A percentile compares a stretch with the other conserved stretches of the same genome.
These are phyloP conservation scores for Magallana ariakensis DNA, from an alignment of 1,140 invertebrate genomes.

Conservation along the genomic window DNA sequence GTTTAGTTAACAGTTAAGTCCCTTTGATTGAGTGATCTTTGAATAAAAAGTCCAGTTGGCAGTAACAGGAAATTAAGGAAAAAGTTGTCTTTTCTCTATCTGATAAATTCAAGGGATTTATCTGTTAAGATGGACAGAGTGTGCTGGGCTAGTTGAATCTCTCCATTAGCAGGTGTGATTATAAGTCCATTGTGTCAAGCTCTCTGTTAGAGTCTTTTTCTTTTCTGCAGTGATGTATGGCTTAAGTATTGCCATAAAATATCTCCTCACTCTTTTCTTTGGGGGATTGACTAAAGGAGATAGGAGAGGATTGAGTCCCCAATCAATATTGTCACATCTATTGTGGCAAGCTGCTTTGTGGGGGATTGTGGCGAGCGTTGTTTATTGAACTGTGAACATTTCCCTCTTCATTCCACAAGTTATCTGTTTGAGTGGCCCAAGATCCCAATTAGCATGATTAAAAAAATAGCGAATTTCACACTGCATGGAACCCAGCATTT, in stretches of 20 bases:
- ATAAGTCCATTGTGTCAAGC: not conserved
- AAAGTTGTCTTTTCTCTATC: not conserved
- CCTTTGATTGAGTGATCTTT: not conserved
- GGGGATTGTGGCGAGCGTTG: not conserved
- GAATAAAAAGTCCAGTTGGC: not conserved
- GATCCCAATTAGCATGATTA: conserved; percentile 13
- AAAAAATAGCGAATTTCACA: not conserved
- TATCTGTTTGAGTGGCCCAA: not conserved
- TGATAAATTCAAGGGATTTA: not conserved
- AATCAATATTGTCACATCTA: conserved; percentile 24
- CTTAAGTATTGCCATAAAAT: not conserved
- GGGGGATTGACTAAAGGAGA: not conserved
- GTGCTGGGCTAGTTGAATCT: not conserved
- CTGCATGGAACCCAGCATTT: not conserved
- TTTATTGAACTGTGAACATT: not conserved
- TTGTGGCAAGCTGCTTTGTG: not conserved
- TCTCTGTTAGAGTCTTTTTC: not conserved
- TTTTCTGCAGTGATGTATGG: not conserved
- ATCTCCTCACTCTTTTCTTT: not conserved
- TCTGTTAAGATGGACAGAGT: not conserved
- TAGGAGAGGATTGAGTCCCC: not conserved
- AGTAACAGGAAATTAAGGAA: not conserved
- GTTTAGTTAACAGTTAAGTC: not conserved
- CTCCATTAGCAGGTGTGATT: conserved; percentile 6
- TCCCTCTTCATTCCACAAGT: conserved; percentile 6